These are phyloP conservation scores for Sinocyclocheilus maitianheensis DNA, from an alignment of 2,113 vertebrate genomes.

Conservation along the genomic window DNA sequence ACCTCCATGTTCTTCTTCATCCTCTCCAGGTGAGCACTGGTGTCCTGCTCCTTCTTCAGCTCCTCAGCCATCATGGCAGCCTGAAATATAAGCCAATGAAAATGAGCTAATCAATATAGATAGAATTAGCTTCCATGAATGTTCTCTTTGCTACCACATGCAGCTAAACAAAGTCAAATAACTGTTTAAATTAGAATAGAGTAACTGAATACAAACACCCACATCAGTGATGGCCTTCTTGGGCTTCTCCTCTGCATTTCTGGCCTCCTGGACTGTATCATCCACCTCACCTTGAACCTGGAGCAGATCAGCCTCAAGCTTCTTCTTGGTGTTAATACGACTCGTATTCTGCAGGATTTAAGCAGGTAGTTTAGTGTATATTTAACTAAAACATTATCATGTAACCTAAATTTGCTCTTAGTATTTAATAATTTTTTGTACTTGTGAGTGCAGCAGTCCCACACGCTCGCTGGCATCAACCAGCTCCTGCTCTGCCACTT, in stretches of 20 bases:
- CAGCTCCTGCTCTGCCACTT: slow-evolving; percentile 87
- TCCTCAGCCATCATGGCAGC: slow-evolving; percentile 87
- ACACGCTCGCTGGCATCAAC: slow-evolving; percentile 82
- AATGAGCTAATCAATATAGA: background rate
- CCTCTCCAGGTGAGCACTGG: slow-evolving; percentile 86
- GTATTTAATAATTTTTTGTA: background rate
- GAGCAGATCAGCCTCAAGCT: too few species aligned
- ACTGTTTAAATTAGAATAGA: too few species aligned
- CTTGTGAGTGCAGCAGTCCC: background rate
- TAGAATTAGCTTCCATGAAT: background rate
- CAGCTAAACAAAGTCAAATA: too few species aligned
- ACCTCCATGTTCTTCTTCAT: slow-evolving; percentile 81
- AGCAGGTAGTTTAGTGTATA: background rate
- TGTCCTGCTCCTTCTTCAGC: slow-evolving; percentile 88
- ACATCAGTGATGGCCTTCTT: too few species aligned
- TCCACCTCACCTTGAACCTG: too few species aligned
- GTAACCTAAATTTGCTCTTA: too few species aligned
- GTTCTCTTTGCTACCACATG: too few species aligned
- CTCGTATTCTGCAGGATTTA: slow-evolving; percentile 38
- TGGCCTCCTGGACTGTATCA: too few species aligned
- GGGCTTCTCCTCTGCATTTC: too few species aligned
- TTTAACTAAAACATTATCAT: too few species aligned
- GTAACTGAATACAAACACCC: too few species aligned
- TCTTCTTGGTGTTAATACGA: slow-evolving; percentile 31
- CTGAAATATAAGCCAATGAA: slow-evolving; percentile 36